Conservation (phyloP, 1,140 invertebrate genomes). For the Berghia stephanieae region DNA sequence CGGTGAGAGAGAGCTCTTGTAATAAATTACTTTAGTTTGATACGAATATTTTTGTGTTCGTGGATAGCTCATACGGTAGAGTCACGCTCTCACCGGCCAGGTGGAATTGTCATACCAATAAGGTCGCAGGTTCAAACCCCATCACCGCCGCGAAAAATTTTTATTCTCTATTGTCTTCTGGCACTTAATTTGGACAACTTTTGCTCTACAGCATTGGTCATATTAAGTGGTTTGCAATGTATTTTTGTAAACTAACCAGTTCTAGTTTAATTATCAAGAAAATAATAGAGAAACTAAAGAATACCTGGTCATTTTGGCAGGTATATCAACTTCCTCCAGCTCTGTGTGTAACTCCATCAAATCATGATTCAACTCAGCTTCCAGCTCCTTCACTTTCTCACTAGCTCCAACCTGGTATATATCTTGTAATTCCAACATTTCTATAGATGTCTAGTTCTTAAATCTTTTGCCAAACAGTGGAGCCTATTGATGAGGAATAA, state of each 20-base stretch:
- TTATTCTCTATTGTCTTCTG: neutral
- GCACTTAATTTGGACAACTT: neutral
- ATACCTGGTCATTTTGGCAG: conserved; percentile 55
- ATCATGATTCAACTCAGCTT: conserved; percentile 58
- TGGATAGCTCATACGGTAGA: too few species aligned
- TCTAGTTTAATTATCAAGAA: neutral
- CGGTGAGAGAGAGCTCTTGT: too few species aligned
- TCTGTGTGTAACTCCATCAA: conserved; percentile 62
- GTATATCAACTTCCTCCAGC: conserved; percentile 64
- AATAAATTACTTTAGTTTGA: too few species aligned
- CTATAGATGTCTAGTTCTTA: conserved; percentile 11
- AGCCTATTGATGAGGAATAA: neutral
- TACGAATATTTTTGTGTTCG: too few species aligned
- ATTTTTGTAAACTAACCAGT: neutral
- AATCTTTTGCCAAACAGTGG: neutral
- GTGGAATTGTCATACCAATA: too few species aligned
- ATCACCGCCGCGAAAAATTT: too few species aligned
- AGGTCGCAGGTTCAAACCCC: too few species aligned
- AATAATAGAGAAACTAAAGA: neutral
- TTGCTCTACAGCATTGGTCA: neutral
- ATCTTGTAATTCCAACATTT: conserved; percentile 45
- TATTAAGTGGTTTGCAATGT: neutral
- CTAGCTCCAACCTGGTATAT: conserved; percentile 50
- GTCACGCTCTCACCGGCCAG: too few species aligned
- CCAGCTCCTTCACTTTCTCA: conserved; percentile 60